These are phyloP conservation scores for Trilocha varians DNA, from an alignment of 2,888 invertebrate genomes.

Conservation along the genomic window DNA sequence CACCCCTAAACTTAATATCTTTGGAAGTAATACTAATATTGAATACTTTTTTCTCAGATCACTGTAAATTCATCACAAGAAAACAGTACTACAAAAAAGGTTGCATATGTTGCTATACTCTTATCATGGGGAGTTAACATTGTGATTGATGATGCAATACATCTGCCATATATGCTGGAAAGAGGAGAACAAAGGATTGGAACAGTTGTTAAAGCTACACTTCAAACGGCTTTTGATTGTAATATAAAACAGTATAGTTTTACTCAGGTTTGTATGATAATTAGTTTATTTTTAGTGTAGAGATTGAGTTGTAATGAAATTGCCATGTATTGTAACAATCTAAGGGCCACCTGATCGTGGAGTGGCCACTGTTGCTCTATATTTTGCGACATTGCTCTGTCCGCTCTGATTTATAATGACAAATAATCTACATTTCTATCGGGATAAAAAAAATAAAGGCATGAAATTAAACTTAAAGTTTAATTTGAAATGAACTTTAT, in stretches of 20 bases:
- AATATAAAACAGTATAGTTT: slow-evolving; percentile 51
- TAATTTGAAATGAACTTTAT: no score
- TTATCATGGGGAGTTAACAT: slow-evolving; percentile 52
- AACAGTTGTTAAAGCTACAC: slow-evolving; percentile 37
- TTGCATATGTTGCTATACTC: slow-evolving; percentile 44
- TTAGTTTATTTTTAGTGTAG: not conserved
- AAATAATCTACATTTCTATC: no score
- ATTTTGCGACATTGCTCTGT: no score
- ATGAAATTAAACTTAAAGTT: no score
- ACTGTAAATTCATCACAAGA: slow-evolving; percentile 39
- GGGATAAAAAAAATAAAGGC: no score
- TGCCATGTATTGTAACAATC: no score
- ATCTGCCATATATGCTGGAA: slow-evolving; percentile 61
- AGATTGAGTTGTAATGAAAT: no score
- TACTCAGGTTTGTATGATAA: slow-evolving; percentile 41
- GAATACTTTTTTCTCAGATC: slow-evolving; percentile 32
- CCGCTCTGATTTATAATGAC: no score
- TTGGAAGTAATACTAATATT: no score
- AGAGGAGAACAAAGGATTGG: slow-evolving; percentile 49
- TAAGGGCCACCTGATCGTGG: no score
- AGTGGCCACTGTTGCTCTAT: no score
- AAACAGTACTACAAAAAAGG: slow-evolving; percentile 30
- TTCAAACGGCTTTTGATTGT: slow-evolving; percentile 62
- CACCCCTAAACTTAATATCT: no score
- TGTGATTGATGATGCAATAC: slow-evolving; percentile 31